Evolutionary conservation across 2,797 vertebrate species (phyloP).

Genomic region (Siniperca undulata): DNA sequence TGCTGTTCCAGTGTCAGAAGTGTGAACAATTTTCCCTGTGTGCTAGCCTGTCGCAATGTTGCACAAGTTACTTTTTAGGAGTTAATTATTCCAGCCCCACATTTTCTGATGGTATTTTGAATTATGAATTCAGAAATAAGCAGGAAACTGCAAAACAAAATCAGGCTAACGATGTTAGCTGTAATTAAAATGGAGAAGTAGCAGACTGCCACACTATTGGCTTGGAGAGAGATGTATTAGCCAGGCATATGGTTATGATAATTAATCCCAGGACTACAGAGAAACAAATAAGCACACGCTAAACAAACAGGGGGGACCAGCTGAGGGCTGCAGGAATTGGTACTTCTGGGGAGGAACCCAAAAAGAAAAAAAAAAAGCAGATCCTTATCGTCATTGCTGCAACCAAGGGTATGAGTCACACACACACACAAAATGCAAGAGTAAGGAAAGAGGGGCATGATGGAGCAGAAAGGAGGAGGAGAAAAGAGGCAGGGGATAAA

Average conservation of each 20-base stretch:
- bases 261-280: constrained; percentile 85
- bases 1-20: constrained; percentile 24
- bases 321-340: constrained; percentile 77
- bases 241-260: constrained; percentile 86
- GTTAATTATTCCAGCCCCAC: constrained; percentile 64
- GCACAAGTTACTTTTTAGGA: constrained; percentile 39
- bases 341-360: constrained; percentile 70
- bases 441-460: constrained; percentile 20
- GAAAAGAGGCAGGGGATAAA: not conserved
- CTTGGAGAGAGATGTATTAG: constrained; percentile 78
- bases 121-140: constrained; percentile 60
- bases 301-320: constrained; percentile 79
- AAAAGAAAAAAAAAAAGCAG: constrained; percentile 40
- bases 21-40: constrained; percentile 24
- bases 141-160: constrained; percentile 61
- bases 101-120: constrained; percentile 49
- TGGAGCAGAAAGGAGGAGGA: constrained; percentile 9
- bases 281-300: constrained; percentile 84
- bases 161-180: constrained; percentile 74
- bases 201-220: constrained; percentile 71
- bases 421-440: constrained; percentile 7
- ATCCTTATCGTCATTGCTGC: constrained; percentile 74
- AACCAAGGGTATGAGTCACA: constrained; percentile 38
- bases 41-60: constrained; percentile 22
- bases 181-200: constrained; percentile 78